Evolutionary conservation across 2,113 vertebrate species (phyloP), one percentile per base, ranked within the genome.

Genomic region (Salvelinus namaycush): DNA sequence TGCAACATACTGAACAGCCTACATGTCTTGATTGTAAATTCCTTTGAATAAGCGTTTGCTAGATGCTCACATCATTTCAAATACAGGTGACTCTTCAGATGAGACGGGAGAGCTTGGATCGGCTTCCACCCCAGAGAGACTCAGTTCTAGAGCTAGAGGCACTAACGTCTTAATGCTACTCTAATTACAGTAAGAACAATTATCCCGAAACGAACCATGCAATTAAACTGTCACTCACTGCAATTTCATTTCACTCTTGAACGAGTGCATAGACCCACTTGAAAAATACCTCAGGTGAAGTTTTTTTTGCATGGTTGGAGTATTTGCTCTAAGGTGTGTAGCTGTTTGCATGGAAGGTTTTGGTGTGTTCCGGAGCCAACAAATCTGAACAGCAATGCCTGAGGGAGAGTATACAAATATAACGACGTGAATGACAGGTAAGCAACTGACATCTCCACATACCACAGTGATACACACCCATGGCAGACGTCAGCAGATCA

Each of bases 131-230:
- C 59, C 59, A 62, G 8, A n/a, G 59, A n/a, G n/a, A 62, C n/a
- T 60, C 64, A 31, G 8, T 72, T 83, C 69, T 11, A 26, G 65
- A 72, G 78, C n/a, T 73, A 68, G 62, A 71, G 68, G 73, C 77
- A 86, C 74, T 68, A 75, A 65, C 16, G 4, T 34, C 68, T 80
- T 74, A 69, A 80, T 68, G 57, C 0, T 0, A 59, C 82, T 73
- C 1, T 76, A 84, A 84, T 84, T 81, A 83, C 76, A 48, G n/a
- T 70, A 59, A 75, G 16, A 26, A 76, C 74, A 81, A 78, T 88
- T 83, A 84, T 76, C 73, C 1, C 0, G 78, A 73, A 71, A 70
- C 75, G 64, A 85, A 72, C 79, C 78, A 62, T 48, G 75, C 82
- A 81, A 87, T 87, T 87, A 86, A 11, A 59, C 64, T 54, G 48